These are phyloP conservation scores for Arvicanthis niloticus DNA, from an alignment of 2,113 vertebrate genomes.

Conservation along the genomic window DNA sequence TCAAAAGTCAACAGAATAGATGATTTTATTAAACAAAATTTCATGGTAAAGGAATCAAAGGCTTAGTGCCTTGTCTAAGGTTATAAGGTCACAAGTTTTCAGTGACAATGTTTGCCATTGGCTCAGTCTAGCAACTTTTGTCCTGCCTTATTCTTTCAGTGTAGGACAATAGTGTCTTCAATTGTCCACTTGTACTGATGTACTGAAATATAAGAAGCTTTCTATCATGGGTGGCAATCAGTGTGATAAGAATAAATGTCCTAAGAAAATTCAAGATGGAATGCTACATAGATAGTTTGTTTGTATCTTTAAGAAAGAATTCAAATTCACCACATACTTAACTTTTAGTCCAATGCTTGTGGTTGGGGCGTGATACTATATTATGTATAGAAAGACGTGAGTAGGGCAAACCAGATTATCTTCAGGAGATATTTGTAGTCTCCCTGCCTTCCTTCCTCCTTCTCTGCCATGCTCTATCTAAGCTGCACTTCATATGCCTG, in stretches of 20 bases:
- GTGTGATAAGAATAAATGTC: neutral
- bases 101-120: neutral
- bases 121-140: neutral
- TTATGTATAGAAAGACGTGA: neutral
- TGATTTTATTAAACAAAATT: neutral
- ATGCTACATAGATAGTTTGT: neutral
- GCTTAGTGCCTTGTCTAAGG: neutral
- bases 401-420: neutral
- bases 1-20: neutral
- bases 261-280: neutral
- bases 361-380: neutral
- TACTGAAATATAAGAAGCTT: neutral
- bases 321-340: neutral
- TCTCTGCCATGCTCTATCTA: neutral
- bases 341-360: neutral
- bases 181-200: neutral
- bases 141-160: neutral
- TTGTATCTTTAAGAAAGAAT: neutral
- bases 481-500: neutral
- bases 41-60: neutral
- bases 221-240: neutral
- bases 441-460: neutral
- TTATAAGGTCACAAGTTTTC: neutral
- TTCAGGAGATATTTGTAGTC: neutral
- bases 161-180: neutral